Base-by-base conservation (phyloP, 2,888 invertebrate genomes). In the Temnothorax unifasciatus region DNA sequence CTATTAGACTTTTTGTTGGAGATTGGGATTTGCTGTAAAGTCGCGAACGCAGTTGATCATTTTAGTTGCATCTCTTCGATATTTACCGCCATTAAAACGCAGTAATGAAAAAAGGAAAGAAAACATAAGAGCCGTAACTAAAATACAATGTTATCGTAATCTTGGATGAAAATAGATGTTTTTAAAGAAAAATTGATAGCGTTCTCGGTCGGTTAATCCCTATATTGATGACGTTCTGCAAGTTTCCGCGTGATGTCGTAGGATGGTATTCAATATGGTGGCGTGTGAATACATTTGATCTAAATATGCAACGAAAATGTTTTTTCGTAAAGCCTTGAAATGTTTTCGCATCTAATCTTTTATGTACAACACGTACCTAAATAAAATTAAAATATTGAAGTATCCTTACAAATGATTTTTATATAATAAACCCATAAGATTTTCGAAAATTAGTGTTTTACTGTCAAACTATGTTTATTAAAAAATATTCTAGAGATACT, bases 201-300 rank as follows among this genome's bases (percentile, higher is more conserved):
- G 11, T 71, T 21, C 47, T 79, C 79, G 2, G 57, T 79, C 79
- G 79, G 74, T 79, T 44, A 71, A 34, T 29, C 0, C 9, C 0
- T 44, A 2, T 44, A 2, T 34, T 47, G 4, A 44, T 29, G 11
- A 44, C 3, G 44, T 59, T 79, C 79, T 34, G 13, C 13, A 15
- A 25, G 25, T 73, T 15, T 3, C 79, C 79, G 73, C 11, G 21
- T 18, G 79, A 79, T 79, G 79, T 79, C 79, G 79, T 77, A 54
- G 38, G 18, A 71, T n/a, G 44, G 6, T 18, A 57, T 71, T 4
- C n/a, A 66, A 52, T 13, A 52, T 29, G 54, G 3, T 34, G 3
- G n/a, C n/a, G 2, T 25, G n/a, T 41, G 5, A 3, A n/a, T 25
- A 34, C 21, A 21, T 21, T 47, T 34, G 15, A 77, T 76, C 59